Percentiles rank a stretch among this genome's conserved stretches.
Evolutionary conservation across 2,113 vertebrate species (phyloP).

Genomic region (Leucosticte australis): DNA sequence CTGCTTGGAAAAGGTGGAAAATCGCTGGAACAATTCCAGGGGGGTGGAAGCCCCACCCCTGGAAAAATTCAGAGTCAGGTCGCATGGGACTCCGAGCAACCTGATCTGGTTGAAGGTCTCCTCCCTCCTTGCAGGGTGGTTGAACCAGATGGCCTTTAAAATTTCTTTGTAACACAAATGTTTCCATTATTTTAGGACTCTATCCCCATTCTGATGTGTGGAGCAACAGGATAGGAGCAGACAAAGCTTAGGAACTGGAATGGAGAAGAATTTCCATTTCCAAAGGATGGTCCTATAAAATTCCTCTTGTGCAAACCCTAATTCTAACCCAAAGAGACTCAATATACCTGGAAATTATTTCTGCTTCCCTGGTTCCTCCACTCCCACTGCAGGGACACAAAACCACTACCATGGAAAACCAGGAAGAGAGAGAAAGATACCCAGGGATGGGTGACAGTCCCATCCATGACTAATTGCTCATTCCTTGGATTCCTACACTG

Average conservation of each 20-base stretch:
- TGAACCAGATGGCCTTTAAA: not conserved
- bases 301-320: not conserved
- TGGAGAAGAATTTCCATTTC: not conserved
- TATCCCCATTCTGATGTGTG: not conserved
- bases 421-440: not conserved
- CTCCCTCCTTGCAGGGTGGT: not conserved
- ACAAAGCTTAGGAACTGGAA: not conserved
- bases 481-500: not conserved
- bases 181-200: not conserved
- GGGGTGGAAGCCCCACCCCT: not conserved
- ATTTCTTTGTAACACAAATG: accelerated
- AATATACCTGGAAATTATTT: not conserved
- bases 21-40: not conserved
- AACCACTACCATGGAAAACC: not conserved
- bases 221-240: not conserved
- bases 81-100: not conserved
- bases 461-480: not conserved
- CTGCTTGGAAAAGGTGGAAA: not conserved
- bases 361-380: not conserved
- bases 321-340: not conserved
- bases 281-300: not conserved
- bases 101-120: not conserved
- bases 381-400: not conserved
- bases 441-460: not conserved
- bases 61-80: not conserved